These are phyloP conservation scores for Sphenopsis melanotis DNA, from an alignment of 2,797 vertebrate genomes.

Conservation along the genomic window DNA sequence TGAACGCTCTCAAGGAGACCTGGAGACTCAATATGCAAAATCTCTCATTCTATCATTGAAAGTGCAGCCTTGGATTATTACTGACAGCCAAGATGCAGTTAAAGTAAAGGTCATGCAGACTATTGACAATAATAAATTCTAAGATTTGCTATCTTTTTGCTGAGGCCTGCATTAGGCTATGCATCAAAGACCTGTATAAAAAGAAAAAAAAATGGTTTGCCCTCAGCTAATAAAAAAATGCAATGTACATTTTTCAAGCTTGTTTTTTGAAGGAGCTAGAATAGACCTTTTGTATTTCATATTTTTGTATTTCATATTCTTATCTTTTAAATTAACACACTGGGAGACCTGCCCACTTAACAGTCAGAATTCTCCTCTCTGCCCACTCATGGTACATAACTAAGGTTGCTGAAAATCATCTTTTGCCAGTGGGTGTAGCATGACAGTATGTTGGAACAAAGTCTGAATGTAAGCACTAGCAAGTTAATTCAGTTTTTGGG, in stretches of 20 bases:
- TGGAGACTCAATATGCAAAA: constrained; percentile 80
- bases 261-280: constrained; percentile 31
- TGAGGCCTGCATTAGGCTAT: constrained; percentile 59
- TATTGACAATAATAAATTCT: constrained; percentile 81
- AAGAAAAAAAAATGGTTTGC: neutral
- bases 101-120: constrained; percentile 78
- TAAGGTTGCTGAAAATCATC: constrained; percentile 20
- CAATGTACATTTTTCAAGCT: constrained; percentile 39
- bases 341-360: neutral
- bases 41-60: constrained; percentile 78
- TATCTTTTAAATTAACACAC: constrained; percentile 1
- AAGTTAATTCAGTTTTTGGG: constrained; percentile 24
- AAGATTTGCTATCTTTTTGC: constrained; percentile 77
- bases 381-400: neutral
- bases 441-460: constrained; percentile 3
- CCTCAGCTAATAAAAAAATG: constrained; percentile 34
- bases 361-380: neutral
- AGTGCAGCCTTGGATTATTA: constrained; percentile 80
- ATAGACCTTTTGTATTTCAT: neutral
- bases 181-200: constrained; percentile 56
- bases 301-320: neutral
- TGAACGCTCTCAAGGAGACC: constrained; percentile 80
- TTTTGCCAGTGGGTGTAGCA: neutral
- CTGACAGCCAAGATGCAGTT: constrained; percentile 76
- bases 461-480: neutral